A percentile compares a stretch with the other conserved stretches of the same genome.
Conservation (phyloP, 2,113 vertebrate species). For the Clarias gariepinus region DNA sequence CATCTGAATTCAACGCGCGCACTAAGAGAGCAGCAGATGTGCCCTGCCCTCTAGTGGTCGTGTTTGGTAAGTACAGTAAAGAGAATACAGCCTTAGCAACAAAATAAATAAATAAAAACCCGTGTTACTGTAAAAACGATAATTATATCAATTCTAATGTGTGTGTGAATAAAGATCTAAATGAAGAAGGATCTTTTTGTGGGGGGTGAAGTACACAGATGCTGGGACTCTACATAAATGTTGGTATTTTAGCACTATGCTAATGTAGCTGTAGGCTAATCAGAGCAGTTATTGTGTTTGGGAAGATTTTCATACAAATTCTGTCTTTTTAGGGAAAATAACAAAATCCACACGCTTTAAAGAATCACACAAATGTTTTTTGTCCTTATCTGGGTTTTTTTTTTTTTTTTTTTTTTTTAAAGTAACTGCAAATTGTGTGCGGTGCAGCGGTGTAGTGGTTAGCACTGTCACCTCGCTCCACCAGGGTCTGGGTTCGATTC, state of each 20-base stretch:
- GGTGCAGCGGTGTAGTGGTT: too few species aligned
- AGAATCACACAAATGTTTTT: too few species aligned
- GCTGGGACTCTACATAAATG: background rate
- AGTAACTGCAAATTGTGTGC: too few species aligned
- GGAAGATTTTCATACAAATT: background rate
- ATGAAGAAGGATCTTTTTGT: too few species aligned
- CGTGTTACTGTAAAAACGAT: background rate
- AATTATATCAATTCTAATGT: background rate
- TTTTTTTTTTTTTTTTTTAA: too few species aligned
- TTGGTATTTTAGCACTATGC: background rate
- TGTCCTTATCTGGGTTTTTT: background rate
- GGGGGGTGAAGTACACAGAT: background rate
- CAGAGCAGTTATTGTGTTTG: background rate
- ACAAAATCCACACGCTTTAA: too few species aligned
- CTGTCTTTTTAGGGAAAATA: background rate
- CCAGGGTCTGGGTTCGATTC: too few species aligned
- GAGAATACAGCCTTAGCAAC: background rate
- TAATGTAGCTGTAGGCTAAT: background rate
- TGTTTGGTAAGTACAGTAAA: background rate
- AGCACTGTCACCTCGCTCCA: too few species aligned
- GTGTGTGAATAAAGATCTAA: background rate
- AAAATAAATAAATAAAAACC: background rate
- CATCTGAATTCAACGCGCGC: background rate
- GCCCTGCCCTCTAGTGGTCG: constrained; percentile 16
- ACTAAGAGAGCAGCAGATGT: background rate